A percentile compares a stretch with the other conserved stretches of the same genome.
These are phyloP conservation scores for Zosterops japonicus DNA, from an alignment of 2,113 vertebrate species.

Conservation along the genomic window DNA sequence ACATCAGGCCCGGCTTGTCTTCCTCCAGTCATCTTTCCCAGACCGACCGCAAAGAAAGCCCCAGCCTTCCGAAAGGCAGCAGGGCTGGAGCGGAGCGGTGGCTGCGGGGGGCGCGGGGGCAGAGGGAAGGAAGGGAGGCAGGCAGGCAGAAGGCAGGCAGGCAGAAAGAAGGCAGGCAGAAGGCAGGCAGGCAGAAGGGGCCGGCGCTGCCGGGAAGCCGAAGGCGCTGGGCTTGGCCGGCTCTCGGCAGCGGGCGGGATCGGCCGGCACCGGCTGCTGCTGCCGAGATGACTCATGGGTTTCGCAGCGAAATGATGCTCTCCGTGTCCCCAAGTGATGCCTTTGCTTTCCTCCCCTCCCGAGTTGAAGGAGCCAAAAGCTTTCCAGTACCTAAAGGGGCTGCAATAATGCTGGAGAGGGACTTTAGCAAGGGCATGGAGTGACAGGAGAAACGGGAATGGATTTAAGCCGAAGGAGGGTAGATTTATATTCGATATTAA, in stretches of 20 bases:
- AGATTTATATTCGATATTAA: neutral
- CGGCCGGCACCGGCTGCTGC: neutral
- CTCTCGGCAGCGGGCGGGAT: neutral
- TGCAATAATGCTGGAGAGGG: neutral
- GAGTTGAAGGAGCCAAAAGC: neutral
- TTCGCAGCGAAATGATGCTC: neutral
- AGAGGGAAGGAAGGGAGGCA: neutral
- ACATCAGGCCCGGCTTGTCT: neutral
- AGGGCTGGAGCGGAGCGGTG: neutral
- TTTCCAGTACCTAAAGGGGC: neutral
- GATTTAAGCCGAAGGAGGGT: neutral
- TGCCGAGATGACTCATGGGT: neutral
- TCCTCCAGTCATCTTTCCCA: neutral
- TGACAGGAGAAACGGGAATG: neutral
- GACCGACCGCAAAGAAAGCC: rapidly evolving
- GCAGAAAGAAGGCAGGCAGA: neutral
- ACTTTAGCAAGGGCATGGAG: neutral
- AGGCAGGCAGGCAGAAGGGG: neutral
- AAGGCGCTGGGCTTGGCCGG: neutral
- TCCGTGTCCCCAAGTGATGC: neutral
- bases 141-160: neutral
- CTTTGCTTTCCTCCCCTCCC: neutral
- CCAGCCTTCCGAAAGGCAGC: neutral
- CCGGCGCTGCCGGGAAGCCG: neutral
- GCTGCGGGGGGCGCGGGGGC: neutral